These are phyloP conservation scores for Melanerpes aurifrons DNA, from an alignment of 2,113 vertebrate genomes.

Conservation along the genomic window DNA sequence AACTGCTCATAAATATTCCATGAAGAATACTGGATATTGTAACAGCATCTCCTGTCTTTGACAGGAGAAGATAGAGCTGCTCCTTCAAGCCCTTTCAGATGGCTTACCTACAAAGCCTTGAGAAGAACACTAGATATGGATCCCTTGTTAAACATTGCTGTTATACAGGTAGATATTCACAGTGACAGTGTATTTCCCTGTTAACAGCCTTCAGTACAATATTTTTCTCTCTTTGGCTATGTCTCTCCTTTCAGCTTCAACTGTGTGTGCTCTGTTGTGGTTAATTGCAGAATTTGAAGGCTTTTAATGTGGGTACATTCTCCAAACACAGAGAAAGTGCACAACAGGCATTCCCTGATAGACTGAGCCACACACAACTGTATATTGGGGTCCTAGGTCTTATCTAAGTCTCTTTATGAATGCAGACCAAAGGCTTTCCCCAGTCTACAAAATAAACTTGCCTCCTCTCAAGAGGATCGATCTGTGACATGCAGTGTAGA, in stretches of 20 bases:
- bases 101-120: not conserved
- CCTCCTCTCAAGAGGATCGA: not conserved
- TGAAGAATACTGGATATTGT: not conserved
- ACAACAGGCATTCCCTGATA: not conserved
- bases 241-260: not conserved
- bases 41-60: not conserved
- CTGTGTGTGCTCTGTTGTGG: not conserved
- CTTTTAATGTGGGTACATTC: not conserved
- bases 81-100: not conserved
- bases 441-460: not conserved
- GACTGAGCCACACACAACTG: not conserved
- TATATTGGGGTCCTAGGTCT: not conserved
- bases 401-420: not conserved
- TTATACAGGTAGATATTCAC: not conserved
- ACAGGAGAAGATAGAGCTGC: not conserved
- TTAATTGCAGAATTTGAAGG: not conserved
- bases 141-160: not conserved
- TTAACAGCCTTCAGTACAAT: not conserved
- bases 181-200: not conserved
- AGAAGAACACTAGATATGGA: not conserved
- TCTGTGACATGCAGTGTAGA: not conserved
- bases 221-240: not conserved
- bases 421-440: not conserved
- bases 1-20: conserved; percentile 62
- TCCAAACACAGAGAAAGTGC: not conserved